Conservation (phyloP, 2,113 vertebrate species). For the Labrus mixtus region DNA sequence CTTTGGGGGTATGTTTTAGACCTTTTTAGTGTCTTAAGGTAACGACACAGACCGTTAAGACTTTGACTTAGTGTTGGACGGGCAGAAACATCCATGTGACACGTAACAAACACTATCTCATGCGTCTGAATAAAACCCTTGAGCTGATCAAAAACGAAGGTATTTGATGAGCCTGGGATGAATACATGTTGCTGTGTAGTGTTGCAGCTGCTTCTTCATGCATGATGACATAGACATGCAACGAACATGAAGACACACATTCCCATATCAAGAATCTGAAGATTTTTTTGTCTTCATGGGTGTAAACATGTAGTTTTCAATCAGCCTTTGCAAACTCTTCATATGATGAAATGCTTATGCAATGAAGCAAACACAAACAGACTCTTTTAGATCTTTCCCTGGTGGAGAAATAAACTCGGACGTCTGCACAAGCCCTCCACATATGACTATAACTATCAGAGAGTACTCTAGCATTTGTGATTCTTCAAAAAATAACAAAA, state of each 20-base stretch:
- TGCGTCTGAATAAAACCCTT: background rate
- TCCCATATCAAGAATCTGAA: background rate
- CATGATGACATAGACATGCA: constrained; percentile 52
- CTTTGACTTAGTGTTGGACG: no score
- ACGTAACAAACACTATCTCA: no score
- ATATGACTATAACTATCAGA: no score
- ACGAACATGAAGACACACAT: background rate
- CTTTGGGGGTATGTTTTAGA: no score
- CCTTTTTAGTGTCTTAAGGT: no score
- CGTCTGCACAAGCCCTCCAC: background rate
- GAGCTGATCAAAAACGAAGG: no score
- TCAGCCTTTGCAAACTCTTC: background rate
- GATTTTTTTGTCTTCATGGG: background rate
- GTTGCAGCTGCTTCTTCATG: constrained; percentile 24
- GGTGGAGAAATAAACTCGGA: constrained; percentile 1
- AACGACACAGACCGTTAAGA: no score
- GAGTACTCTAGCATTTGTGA: no score
- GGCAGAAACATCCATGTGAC: no score
- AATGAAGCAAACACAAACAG: constrained; percentile 2
- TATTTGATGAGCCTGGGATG: background rate
- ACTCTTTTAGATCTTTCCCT: background rate
- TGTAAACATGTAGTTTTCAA: background rate
- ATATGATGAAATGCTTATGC: constrained; percentile 42
- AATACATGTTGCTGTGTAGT: background rate
- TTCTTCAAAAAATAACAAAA: background rate